Evolutionary conservation across 2,888 invertebrate species (phyloP).

Genomic region (Plusia festucae): DNA sequence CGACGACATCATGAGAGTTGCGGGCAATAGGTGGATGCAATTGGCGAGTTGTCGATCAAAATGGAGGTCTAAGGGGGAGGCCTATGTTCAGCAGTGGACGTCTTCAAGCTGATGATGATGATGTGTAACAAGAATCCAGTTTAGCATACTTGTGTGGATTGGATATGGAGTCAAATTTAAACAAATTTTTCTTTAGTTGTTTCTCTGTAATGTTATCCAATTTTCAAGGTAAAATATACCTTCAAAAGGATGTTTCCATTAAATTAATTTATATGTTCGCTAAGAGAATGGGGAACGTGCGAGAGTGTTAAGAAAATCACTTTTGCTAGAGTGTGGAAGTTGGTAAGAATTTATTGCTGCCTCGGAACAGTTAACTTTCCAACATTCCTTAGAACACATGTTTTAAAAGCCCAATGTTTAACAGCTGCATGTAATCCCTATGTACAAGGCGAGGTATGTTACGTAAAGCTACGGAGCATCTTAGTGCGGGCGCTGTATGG

Average conservation of each 20-base stretch:
- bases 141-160: no score
- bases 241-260: not conserved
- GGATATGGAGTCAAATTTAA: no score
- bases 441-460: not conserved
- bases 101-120: no score
- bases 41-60: no score
- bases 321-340: slow-evolving; percentile 36
- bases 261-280: slow-evolving; percentile 26
- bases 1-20: no score
- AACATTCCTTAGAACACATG: slow-evolving; percentile 35
- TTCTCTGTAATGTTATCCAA: no score
- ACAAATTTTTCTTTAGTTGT: no score
- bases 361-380: slow-evolving; percentile 24
- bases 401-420: slow-evolving; percentile 19
- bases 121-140: no score
- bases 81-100: no score
- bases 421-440: slow-evolving; percentile 7
- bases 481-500: no score
- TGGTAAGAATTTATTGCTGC: slow-evolving; percentile 41
- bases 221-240: not conserved
- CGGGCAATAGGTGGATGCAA: no score
- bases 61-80: no score
- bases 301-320: slow-evolving; percentile 39
- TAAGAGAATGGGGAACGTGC: slow-evolving; percentile 55
- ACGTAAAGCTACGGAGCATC: not conserved